Base-by-base conservation (phyloP, 2,888 invertebrate species). In the Tillus elongatus region DNA sequence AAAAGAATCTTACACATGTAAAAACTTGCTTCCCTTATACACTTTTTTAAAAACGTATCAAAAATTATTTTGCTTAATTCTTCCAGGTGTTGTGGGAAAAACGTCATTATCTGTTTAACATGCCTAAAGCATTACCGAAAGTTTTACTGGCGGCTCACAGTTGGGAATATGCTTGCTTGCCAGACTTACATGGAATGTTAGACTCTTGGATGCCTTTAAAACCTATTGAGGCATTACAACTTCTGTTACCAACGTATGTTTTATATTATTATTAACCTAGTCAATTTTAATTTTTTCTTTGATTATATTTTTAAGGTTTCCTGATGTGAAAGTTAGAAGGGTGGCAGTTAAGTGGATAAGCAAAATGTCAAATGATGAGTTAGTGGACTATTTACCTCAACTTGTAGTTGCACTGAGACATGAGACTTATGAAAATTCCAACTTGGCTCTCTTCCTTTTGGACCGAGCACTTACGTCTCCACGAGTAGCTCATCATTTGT, bases 371-470 rank as follows among this genome's bases (percentile, higher is more conserved):
- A 84, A 83, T 52, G 95, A 95, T 61, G 90, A 91, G 54, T 66
- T 98, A 28, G 82, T 88, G 19, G 87, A 92, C 58, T 88, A 89
- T 60, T 68, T 97, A 53, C 96, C 97, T 1, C 97, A 98, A 58
- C 70, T 97, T 8, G 79, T 93, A 29, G 91, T 95, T 67, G 95
- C 83, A 43, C 69, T 89, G 54, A 88, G 86, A 49, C 88, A 82
- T 64, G 93, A 88, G 69, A 91, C 85, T 1, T 91, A 89, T 58
- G 92, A 95, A 60, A 79, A 86, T 30, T 92, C 92, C 9, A 77
- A 89, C 0, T 71, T 96, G 36, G 86, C 92, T 1, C 71, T 75
- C 49, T 82, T 92, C 54, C 67, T 93, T 33, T 64, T 93, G 12
- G 83, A 89, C 43, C 77, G 90, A 42, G 81, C 93, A 0, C 69